Percentiles rank a stretch among this genome's conserved stretches.
Evolutionary conservation across 2,888 invertebrate genomes (phyloP).

Genomic region (Catocala sponsa): DNA sequence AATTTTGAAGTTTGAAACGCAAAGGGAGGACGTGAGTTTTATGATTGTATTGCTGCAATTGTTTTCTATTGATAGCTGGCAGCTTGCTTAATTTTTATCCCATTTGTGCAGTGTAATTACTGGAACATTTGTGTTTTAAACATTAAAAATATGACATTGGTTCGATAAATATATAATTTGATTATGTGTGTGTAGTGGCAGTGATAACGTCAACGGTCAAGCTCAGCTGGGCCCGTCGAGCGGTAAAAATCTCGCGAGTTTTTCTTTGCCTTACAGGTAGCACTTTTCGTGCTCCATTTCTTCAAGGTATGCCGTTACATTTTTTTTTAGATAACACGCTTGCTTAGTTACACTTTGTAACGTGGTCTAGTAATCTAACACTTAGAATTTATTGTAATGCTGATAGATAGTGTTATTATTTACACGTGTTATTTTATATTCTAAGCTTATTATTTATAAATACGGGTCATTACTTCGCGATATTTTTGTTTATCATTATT

Average conservation of each 20-base stretch:
- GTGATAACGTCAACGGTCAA: slow-evolving; percentile 83
- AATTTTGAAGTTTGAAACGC: slow-evolving; percentile 61
- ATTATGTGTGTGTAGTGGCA: slow-evolving; percentile 59
- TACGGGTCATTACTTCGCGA: slow-evolving; percentile 36
- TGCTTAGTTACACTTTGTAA: slow-evolving; percentile 41
- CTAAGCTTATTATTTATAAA: slow-evolving; percentile 26
- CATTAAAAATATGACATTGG: slow-evolving; percentile 23
- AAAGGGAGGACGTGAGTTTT: slow-evolving; percentile 50
- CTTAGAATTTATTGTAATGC: slow-evolving; percentile 32
- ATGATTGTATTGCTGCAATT: slow-evolving; percentile 50
- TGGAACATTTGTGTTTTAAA: slow-evolving; percentile 23
- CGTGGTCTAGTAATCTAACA: slow-evolving; percentile 37
- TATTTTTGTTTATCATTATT: slow-evolving; percentile 63
- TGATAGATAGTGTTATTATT: slow-evolving; percentile 29
- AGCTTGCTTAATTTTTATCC: slow-evolving; percentile 35
- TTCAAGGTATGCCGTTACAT: slow-evolving; percentile 84
- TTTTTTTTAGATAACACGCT: slow-evolving; percentile 57
- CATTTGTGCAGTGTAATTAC: slow-evolving; percentile 29
- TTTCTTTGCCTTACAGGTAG: slow-evolving; percentile 76
- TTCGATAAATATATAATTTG: slow-evolving; percentile 29
- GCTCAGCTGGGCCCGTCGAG: slow-evolving; percentile 83
- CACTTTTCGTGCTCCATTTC: slow-evolving; percentile 84
- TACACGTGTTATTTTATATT: slow-evolving; percentile 36
- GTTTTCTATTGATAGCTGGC: slow-evolving; percentile 53
- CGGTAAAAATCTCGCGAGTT: slow-evolving; percentile 84